Evolutionary conservation across 2,888 invertebrate genomes (phyloP).

Genomic region (Sphinx pinastri): DNA sequence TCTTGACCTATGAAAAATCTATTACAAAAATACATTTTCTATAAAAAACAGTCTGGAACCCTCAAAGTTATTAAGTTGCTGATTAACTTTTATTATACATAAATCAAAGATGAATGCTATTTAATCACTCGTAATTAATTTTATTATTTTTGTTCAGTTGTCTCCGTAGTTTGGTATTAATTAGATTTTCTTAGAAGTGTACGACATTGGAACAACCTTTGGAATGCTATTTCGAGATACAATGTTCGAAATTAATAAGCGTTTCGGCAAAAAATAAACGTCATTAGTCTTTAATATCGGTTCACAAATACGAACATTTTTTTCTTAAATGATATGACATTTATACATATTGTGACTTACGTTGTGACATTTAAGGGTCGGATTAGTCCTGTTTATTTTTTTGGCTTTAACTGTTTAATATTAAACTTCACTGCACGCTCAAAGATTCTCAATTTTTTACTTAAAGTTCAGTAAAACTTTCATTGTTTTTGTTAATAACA

Average conservation of each 20-base stretch:
- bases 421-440: no score
- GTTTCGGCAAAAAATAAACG: constrained; percentile 1
- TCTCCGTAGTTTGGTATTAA: not conserved
- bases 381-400: not conserved
- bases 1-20: not conserved
- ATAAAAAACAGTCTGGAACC: not conserved
- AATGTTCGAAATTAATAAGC: not conserved
- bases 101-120: not conserved
- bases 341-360: no score
- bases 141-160: constrained; percentile 5
- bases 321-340: not conserved
- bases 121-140: constrained; percentile 1
- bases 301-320: not conserved
- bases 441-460: no score
- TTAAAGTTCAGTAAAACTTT: no score
- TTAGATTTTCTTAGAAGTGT: not conserved
- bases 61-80: not conserved
- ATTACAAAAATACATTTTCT: not conserved
- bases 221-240: not conserved
- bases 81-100: constrained; percentile 8
- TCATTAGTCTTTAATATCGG: not conserved
- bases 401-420: no score
- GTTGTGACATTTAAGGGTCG: no score
- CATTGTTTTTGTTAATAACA: no score
- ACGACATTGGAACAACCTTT: not conserved